A percentile compares a stretch with the other conserved stretches of the same genome.
Conservation (phyloP, 2,888 invertebrate species). For the Bellardia bayeri region DNA sequence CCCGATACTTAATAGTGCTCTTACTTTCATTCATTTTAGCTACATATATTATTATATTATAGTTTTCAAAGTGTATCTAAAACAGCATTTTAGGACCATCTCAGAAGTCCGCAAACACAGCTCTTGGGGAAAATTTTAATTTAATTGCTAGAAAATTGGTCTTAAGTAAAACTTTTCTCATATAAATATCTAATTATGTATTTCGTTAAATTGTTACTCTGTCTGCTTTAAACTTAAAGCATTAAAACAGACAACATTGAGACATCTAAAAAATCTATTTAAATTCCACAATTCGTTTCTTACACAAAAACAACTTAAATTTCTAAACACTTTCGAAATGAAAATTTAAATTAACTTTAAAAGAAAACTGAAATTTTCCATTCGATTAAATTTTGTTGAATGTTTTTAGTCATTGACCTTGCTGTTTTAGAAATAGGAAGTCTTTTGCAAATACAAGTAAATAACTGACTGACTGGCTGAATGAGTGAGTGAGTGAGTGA, state of each 20-base stretch:
- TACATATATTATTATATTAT: no score
- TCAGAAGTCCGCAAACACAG: no score
- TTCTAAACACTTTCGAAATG: constrained; percentile 29
- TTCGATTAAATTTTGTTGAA: constrained; percentile 54
- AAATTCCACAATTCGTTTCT: background rate
- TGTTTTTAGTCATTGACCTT: constrained; percentile 72
- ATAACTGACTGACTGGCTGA: constrained; percentile 57
- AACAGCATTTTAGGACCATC: no score
- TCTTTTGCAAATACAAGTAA: constrained; percentile 45
- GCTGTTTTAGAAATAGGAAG: constrained; percentile 58
- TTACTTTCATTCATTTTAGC: no score
- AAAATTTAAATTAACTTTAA: constrained; percentile 53
- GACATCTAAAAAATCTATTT: background rate
- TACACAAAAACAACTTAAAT: constrained; percentile 19
- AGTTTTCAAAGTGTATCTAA: no score
- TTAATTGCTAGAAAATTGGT: no score
- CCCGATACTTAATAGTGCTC: no score
- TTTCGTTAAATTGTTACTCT: background rate
- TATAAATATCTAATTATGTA: background rate
- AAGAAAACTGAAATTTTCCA: constrained; percentile 46
- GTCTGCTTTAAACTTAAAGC: background rate
- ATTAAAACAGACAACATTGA: background rate
- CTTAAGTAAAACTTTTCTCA: no score
- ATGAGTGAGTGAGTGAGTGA: constrained; percentile 62
- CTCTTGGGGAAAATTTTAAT: no score